Evolutionary conservation across 2,888 invertebrate species (phyloP).

Genomic region (Cataglyphis albicans): DNA sequence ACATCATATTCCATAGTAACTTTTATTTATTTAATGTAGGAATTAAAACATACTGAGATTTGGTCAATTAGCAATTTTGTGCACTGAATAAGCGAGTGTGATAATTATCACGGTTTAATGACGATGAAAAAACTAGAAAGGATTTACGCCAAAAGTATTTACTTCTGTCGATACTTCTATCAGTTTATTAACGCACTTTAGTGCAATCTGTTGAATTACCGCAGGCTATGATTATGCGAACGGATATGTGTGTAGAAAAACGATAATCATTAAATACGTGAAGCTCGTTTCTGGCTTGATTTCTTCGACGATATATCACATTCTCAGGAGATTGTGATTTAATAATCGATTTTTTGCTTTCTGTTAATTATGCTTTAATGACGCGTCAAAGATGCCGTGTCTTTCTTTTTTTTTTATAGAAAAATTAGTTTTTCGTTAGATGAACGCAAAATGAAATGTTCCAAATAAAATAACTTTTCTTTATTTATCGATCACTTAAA

Average conservation of each 20-base stretch:
- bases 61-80: constrained; percentile 73
- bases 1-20: background rate
- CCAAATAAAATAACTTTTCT: background rate
- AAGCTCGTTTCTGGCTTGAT: constrained; percentile 25
- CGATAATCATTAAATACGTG: constrained; percentile 33
- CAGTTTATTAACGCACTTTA: constrained; percentile 31
- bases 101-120: constrained; percentile 73
- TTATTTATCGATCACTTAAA: constrained; percentile 14
- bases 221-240: constrained; percentile 16
- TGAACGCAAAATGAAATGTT: constrained; percentile 34
- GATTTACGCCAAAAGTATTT: constrained; percentile 67
- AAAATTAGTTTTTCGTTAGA: constrained; percentile 29
- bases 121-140: constrained; percentile 50
- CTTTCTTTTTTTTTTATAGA: background rate
- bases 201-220: constrained; percentile 21
- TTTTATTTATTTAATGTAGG: background rate
- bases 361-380: constrained; percentile 24
- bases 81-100: constrained; percentile 69
- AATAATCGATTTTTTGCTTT: constrained; percentile 31
- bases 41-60: constrained; percentile 59
- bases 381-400: background rate
- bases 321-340: constrained; percentile 30
- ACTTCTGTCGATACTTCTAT: constrained; percentile 26
- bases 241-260: background rate
- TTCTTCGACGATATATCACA: constrained; percentile 17